Evolutionary conservation across 2,113 vertebrate genomes (phyloP), one percentile per base, ranked within the genome.

Genomic region (Sitta europaea): DNA sequence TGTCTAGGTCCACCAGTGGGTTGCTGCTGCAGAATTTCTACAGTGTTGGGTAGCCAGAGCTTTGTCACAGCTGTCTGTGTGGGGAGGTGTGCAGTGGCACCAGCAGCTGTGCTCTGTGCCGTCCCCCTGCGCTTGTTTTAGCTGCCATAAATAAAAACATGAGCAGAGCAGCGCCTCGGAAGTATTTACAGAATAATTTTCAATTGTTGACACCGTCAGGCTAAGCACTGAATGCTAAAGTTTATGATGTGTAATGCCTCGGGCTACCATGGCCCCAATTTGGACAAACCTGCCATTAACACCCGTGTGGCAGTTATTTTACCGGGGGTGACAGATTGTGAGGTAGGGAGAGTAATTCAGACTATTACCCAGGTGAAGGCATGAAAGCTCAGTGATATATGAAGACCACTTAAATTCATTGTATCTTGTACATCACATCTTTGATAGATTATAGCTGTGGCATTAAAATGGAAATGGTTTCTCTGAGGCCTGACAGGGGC

Each of bases 401-500:
- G 99, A 99, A 97, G 98, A 98, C 97, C 98, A 98, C 98, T 99
- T 99, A 99, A 98, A 98, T 98, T 98, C 96, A 98, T 98, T 98
- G 98, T 98, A 98, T 98, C 98, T 98, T 98, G 99, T 99, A 99
- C 98, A 98, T 99, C 98, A 98, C 98, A 98, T 98, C 98, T 98
- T 97, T 99, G 99, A 99, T 99, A 98, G 99, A 99, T 99, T 98
- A 99, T 98, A 99, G 98, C 98, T 98, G 98, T 98, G 98, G 99
- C 99, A 99, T 99, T 99, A 99, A 99, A 99, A 99, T 99, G 99
- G 99, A 99, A 99, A 99, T 99, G 97, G 98, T 98, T 99, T 98
- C 97, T 97, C 98, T 97, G 98, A 98, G 98, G 97, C 98, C 98
- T 98, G 99, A 99, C 98, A 98, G 98, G 98, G 98, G 98, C 97